Evolutionary conservation across 2,888 invertebrate species (phyloP).

Genomic region (Lysandra coridon): DNA sequence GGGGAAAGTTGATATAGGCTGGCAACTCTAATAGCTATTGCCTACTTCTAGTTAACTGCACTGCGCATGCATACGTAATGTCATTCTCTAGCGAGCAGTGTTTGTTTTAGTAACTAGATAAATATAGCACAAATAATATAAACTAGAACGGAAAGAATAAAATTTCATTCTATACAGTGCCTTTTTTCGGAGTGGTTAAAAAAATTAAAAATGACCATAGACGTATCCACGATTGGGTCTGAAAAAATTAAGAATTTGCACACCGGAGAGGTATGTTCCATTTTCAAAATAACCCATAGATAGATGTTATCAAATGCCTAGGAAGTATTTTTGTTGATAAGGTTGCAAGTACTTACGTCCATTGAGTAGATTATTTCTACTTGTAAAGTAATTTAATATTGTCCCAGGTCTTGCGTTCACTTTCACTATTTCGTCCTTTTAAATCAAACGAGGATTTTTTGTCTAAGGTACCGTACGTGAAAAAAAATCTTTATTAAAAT

Average conservation of each 20-base stretch:
- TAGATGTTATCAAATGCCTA: background rate
- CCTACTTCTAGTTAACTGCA: background rate
- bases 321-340: background rate
- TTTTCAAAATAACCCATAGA: background rate
- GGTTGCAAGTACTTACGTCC: background rate
- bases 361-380: background rate
- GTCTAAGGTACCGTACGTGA: background rate
- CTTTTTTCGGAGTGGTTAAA: background rate
- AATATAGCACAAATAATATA: slow-evolving; percentile 6
- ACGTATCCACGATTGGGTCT: slow-evolving; percentile 52
- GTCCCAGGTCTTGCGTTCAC: background rate
- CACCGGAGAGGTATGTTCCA: slow-evolving; percentile 59
- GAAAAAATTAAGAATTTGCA: slow-evolving; percentile 66
- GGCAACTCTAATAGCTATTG: background rate
- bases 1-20: background rate
- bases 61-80: slow-evolving; percentile 10
- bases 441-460: slow-evolving; percentile 4
- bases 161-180: background rate
- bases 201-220: slow-evolving; percentile 43
- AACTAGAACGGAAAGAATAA: background rate
- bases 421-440: slow-evolving; percentile 6
- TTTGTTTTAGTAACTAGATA: slow-evolving; percentile 6
- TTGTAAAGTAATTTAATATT: background rate
- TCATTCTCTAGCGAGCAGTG: background rate
- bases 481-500: background rate